These are phyloP conservation scores for Jaculus jaculus DNA, from an alignment of 2,113 vertebrate species.

Conservation along the genomic window DNA sequence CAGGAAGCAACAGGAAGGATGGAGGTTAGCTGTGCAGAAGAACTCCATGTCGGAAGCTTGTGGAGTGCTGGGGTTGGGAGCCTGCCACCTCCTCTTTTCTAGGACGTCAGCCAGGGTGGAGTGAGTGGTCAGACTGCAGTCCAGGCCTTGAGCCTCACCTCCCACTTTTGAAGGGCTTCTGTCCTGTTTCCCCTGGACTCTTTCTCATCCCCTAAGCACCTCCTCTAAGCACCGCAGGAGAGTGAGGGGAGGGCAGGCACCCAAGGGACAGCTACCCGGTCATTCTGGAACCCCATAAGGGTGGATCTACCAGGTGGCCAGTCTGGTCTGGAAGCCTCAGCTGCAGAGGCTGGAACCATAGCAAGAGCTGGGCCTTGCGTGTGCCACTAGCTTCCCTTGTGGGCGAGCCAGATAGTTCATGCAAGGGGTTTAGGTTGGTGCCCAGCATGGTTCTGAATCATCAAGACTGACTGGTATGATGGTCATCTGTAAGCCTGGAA, in stretches of 20 bases:
- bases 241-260: neutral
- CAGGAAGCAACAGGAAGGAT: neutral
- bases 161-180: neutral
- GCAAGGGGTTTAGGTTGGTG: neutral
- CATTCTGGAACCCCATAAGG: neutral
- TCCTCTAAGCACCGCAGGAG: neutral
- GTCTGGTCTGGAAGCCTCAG: too few relatives aligned
- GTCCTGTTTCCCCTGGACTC: accelerated
- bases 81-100: neutral
- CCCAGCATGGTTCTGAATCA: accelerated
- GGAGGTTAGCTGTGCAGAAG: neutral
- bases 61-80: neutral
- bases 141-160: neutral
- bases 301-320: neutral
- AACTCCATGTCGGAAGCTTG: neutral
- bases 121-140: neutral
- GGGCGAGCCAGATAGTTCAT: neutral
- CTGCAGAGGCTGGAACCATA: neutral
- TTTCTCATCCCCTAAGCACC: accelerated
- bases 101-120: neutral
- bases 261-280: accelerated
- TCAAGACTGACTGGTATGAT: accelerated
- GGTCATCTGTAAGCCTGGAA: too few relatives aligned
- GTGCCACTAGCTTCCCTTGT: accelerated
- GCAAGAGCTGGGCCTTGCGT: neutral